These are phyloP conservation scores for Orchesella cincta DNA, from an alignment of 1,140 invertebrate species.

Conservation along the genomic window DNA sequence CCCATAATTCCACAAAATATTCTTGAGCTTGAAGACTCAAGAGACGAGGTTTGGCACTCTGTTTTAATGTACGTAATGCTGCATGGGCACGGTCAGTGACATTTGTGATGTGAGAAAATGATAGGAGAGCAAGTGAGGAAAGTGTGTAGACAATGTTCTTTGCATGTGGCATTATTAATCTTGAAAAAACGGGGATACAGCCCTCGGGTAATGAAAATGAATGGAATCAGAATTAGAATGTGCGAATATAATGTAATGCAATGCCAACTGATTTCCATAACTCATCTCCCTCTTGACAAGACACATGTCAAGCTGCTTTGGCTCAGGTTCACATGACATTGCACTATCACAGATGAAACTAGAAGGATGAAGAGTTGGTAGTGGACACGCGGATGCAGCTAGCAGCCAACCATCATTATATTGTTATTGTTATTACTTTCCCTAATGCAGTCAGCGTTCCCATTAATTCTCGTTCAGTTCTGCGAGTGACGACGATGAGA, in stretches of 20 bases:
- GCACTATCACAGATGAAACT: not conserved
- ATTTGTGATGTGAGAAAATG: not conserved
- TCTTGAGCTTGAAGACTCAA: no score
- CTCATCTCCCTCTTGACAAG: no score
- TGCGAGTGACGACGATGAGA: no score
- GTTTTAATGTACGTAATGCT: no score
- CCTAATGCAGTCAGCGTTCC: not conserved
- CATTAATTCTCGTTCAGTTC: slow-evolving; percentile 6
- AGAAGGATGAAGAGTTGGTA: slow-evolving; percentile 5
- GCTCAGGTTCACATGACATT: not conserved
- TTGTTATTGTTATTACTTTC: slow-evolving; percentile 17
- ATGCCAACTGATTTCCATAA: slow-evolving; percentile 19
- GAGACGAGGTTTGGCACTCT: no score
- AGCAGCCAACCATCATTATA: not conserved
- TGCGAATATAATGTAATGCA: not conserved
- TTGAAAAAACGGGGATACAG: not conserved
- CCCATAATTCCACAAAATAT: no score
- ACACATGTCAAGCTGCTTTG: not conserved
- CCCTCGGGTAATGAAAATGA: not conserved
- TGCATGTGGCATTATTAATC: not conserved
- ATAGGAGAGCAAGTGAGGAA: not conserved
- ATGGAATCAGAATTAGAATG: not conserved
- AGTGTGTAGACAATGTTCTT: not conserved
- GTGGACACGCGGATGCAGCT: slow-evolving; percentile 13
- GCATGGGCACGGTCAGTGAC: slow-evolving; percentile 21